Conservation (phyloP, 1,140 invertebrate genomes). For the Trypoxylus dichotomus region DNA sequence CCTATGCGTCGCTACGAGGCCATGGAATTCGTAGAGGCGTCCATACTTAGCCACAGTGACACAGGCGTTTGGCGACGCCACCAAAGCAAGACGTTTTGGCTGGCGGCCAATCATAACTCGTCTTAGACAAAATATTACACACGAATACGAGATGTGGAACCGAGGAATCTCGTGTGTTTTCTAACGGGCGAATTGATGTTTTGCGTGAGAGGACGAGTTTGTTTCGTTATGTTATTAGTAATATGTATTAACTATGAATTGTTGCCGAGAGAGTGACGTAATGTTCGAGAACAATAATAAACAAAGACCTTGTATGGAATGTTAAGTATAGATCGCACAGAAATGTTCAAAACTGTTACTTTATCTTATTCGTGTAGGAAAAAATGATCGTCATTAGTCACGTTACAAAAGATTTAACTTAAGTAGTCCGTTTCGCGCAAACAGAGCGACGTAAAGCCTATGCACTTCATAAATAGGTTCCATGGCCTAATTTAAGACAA, state of each 20-base stretch:
- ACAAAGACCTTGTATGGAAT: too few relatives aligned
- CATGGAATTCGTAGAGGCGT: conserved; percentile 13
- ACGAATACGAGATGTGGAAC: neutral
- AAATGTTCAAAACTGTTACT: too few relatives aligned
- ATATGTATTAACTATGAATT: too few relatives aligned
- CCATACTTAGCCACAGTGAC: conserved; percentile 20
- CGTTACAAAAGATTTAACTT: neutral
- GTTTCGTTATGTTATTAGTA: too few relatives aligned
- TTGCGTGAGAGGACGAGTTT: neutral
- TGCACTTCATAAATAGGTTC: neutral
- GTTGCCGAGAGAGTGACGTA: too few relatives aligned
- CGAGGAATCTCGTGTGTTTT: neutral
- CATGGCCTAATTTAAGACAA: conserved; percentile 10
- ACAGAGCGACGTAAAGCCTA: neutral
- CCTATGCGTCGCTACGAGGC: neutral
- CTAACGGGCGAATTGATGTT: neutral
- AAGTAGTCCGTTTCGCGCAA: neutral
- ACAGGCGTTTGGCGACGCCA: neutral
- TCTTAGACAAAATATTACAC: conserved; percentile 10
- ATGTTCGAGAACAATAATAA: too few relatives aligned
- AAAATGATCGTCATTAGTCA: neutral
- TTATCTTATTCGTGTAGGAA: neutral
- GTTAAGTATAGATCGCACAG: too few relatives aligned
- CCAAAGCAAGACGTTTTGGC: conserved; percentile 14
- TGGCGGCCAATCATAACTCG: neutral